These are phyloP conservation scores for Varanus salvator DNA, from an alignment of 2,113 vertebrate species.

Conservation along the genomic window DNA sequence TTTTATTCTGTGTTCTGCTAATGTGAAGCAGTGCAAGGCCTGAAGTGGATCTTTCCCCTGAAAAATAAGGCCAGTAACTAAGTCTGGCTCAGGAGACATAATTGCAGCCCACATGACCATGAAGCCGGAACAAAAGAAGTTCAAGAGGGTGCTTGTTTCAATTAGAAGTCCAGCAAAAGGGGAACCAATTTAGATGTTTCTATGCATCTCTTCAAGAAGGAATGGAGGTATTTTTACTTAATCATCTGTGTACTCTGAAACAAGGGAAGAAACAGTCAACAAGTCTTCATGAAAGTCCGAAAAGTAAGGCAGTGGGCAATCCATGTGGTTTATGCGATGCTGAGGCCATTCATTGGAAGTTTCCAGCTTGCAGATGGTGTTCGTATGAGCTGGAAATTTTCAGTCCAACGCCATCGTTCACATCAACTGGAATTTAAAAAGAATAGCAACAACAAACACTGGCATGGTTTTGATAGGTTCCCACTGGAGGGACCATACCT, in stretches of 20 bases:
- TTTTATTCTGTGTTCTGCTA: conserved; percentile 58
- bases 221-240: not conserved
- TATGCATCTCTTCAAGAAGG: not conserved
- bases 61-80: conserved; percentile 52
- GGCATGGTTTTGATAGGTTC: not conserved
- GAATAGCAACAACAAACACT: not conserved
- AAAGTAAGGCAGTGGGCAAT: not conserved
- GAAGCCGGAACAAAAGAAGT: conserved; percentile 37
- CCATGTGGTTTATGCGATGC: not conserved
- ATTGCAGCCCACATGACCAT: conserved; percentile 39
- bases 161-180: conserved; percentile 4
- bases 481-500: not conserved
- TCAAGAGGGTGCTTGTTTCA: not conserved
- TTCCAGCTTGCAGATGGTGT: not conserved
- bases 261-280: not conserved
- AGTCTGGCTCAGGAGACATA: conserved; percentile 37
- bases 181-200: not conserved
- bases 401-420: not conserved
- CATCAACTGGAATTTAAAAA: not conserved
- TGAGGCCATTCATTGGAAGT: not conserved
- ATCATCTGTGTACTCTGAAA: not conserved
- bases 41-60: conserved; percentile 16
- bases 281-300: not conserved
- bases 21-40: conserved; percentile 50
- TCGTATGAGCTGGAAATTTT: not conserved